Evolutionary conservation across 2,113 vertebrate genomes (phyloP), one percentile per base, ranked within the genome.

Genomic region (Pyrgilauda ruficollis): DNA sequence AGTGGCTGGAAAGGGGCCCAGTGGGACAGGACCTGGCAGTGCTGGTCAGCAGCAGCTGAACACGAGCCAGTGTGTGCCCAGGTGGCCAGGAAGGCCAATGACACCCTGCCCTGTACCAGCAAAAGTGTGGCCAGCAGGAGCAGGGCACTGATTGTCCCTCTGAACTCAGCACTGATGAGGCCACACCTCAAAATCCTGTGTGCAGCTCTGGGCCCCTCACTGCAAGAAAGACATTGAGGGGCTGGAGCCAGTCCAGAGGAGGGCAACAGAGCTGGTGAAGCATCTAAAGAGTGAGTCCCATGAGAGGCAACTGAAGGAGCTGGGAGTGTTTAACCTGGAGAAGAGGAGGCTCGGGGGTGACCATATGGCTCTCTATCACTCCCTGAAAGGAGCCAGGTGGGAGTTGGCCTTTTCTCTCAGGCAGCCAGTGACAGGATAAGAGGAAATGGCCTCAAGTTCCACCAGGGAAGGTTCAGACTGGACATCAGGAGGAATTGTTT

Each of bases 161-260:
- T 44, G 18, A 37, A 11, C 44, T 74, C 7, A 3, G 12, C 37
- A 33, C 22, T 50, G 27, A 0, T 44, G 27, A 44, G 59, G 59
- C 3, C 30, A 27, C 35, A 58, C 13, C 27, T 63, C 5, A 2
- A 3, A 39, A 2, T 55, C 0, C 49, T 21, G 9, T 63, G 41
- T 35, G 0, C 49, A 63, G 24, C 5, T 72, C 50, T 80, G 43
- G 30, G 21, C 15, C 8, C 1, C 19, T 35, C 31, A 26, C 4
- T 58, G 8, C 8, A 22, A n/a, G 35, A 35, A 64, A 15, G 50
- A 43, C 7, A 73, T 0, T 37, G 26, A 80, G 14, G 9, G 11
- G 16, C 41, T 66, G 37, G 10, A 74, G 18, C 0, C 0, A 1
- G 13, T 21, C 23, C 61, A 82, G 46, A 9, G 30, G 30, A 76